Evolutionary conservation across 2,113 vertebrate species (phyloP), one percentile per base, ranked within the genome.

Genomic region (Marmota flaviventris): DNA sequence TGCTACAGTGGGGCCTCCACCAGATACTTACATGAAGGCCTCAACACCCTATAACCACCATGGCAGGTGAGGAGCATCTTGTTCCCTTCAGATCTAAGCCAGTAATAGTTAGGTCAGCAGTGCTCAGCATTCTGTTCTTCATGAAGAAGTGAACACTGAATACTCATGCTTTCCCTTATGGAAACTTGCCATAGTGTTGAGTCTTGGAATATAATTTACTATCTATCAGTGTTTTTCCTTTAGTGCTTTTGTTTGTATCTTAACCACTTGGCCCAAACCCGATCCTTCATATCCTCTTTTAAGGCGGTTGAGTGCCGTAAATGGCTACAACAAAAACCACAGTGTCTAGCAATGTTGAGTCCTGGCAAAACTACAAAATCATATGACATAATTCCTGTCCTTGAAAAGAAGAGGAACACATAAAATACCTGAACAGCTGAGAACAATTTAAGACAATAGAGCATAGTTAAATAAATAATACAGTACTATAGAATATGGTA

Each of bases 41-140:
- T 98, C 98, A 93, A 98, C 98, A 56, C 96, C 98, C 67, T 99
- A 99, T 98, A 99, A 98, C 98, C 99, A 99, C 78, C 99, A 99
- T 85, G 98, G 98, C 98, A 99, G 98, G 99, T 99, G 96, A 99
- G 99, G 75, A 51, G 58, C 29, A 0, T n/a, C 83, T 86, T 67
- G 25, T 91, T 86, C 18, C 48, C 75, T 77, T 83, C 0, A 2
- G 18, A 39, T 20, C 17, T 82, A 42, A 63, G 5, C 83, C 82
- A 10, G n/a, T 3, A 14, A 1, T 4, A 37, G 9, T 37, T 53
- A 18, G 56, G 37, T 37, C 16, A 18, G 22, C 2, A 18, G 7
- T 4, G 29, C 29, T 32, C 61, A 69, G 42, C 42, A 39, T 67
- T 87, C 53, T 73, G 12, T 92, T 77, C 63, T 92, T 63, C 69